These are phyloP conservation scores for Stegophylla sp. DNA, from an alignment of 2,888 invertebrate species.

Conservation along the genomic window DNA sequence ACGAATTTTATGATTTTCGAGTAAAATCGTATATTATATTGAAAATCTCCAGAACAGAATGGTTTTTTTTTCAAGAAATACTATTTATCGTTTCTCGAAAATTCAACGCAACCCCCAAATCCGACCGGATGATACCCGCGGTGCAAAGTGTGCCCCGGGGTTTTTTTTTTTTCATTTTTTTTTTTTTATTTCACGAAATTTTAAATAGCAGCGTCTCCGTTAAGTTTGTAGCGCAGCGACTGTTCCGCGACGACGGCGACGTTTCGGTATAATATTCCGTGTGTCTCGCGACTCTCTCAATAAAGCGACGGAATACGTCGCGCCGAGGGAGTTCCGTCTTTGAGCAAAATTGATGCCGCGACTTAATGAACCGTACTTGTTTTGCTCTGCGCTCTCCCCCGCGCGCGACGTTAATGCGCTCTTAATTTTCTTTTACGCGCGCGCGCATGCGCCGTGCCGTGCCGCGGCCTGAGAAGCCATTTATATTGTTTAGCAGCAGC, in stretches of 20 bases:
- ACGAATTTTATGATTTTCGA: too few species aligned
- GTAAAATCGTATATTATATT: too few species aligned
- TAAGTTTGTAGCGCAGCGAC: conserved; percentile 48
- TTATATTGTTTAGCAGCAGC: conserved; percentile 58
- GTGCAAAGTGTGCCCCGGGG: too few species aligned
- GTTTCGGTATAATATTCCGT: conserved; percentile 40
- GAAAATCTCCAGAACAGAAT: too few species aligned
- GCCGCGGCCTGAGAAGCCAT: conserved; percentile 47
- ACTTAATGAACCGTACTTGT: conserved; percentile 59
- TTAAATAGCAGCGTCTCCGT: conserved; percentile 10
- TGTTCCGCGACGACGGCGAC: not conserved
- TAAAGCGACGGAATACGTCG: conserved; percentile 50
- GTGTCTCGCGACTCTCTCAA: conserved; percentile 42
- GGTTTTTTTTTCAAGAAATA: too few species aligned
- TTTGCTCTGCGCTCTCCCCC: conserved; percentile 40
- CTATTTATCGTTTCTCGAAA: too few species aligned
- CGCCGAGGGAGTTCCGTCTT: conserved; percentile 51
- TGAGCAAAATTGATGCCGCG: conserved; percentile 55
- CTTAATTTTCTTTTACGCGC: conserved; percentile 58
- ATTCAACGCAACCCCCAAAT: too few species aligned
- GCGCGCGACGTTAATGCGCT: conserved; percentile 49
- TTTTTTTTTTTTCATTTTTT: too few species aligned
- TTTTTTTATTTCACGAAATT: too few species aligned
- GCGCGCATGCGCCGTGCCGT: too few species aligned
- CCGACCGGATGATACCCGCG: too few species aligned